Conservation (phyloP, 2,113 vertebrate species). For the Octodon degus region DNA sequence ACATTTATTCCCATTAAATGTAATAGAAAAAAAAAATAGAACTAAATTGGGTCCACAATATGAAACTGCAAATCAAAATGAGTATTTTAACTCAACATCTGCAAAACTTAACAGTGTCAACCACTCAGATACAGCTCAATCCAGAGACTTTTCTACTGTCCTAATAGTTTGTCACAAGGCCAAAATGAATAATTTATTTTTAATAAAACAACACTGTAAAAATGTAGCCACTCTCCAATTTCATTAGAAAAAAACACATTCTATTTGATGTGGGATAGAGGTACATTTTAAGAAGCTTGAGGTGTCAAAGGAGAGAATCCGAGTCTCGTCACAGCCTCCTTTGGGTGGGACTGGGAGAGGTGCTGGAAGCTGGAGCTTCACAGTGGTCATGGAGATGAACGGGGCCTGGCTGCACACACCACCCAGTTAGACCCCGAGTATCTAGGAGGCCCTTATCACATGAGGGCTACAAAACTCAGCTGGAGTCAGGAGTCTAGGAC, state of each 20-base stretch:
- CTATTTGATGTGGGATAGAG: not conserved
- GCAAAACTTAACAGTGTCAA: conserved; percentile 39
- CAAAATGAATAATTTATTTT: conserved; percentile 61
- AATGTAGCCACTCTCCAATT: conserved; percentile 24
- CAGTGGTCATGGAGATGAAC: not conserved
- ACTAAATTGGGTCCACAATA: conserved; percentile 10
- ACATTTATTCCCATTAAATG: too few relatives aligned
- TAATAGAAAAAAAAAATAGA: not conserved
- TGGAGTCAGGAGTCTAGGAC: not conserved
- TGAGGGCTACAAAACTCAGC: not conserved
- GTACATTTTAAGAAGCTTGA: not conserved
- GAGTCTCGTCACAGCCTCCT: not conserved
- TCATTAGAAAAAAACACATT: not conserved
- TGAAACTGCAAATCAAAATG: conserved; percentile 61
- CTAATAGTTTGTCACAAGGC: not conserved
- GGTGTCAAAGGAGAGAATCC: not conserved
- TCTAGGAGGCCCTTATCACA: not conserved
- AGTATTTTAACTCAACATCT: conserved; percentile 46
- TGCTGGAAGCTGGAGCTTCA: not conserved
- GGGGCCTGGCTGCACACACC: not conserved
- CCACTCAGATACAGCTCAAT: not conserved
- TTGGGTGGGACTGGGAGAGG: not conserved
- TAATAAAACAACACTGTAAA: conserved; percentile 65
- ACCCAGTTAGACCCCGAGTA: not conserved
- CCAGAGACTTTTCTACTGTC: not conserved